Base-by-base conservation (phyloP, 1,140 invertebrate genomes). In the Varroa destructor region DNA sequence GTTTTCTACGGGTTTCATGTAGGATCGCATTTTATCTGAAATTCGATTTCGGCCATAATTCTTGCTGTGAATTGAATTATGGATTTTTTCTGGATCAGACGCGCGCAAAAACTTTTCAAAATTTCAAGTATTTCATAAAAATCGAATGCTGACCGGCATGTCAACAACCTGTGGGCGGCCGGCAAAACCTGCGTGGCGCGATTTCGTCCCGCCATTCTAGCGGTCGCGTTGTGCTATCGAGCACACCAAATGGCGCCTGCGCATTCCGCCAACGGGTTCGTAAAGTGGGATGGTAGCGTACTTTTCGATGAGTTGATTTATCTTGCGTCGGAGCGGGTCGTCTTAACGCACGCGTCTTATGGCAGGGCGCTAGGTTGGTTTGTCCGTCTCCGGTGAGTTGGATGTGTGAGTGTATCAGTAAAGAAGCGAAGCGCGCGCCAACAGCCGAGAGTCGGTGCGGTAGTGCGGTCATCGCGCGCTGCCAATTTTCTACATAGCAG, bases 91-190 rank as follows among this genome's bases (percentile, higher is more conserved):
- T 3, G 1, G 14, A 43, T 67, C 46, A 2, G 12, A 8, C 8
- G 1, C 12, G 2, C 61, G 40, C 5, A 2, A 3, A 25, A 37
- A 40, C 40, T 12, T n/a, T 40, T n/a, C 46, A 8, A 51, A 51
- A 51, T 8, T 5, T 51, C 46, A 8, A 51, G 4, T 51, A 51
- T 37, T 67, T 67, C 61, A 67, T 67, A 12, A 37, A 40, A 12
- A 36, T 67, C 37, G 40, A 25, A 12, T 40, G 8, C 46, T 67
- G 5, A 8, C 12, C 36, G 37, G 61, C 12, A 51, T 67, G 61
- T 67, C 61, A 67, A 67, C 61, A 67, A 67, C 37, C 61, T 67
- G 61, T n/a, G 61, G 61, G 61, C 61, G 61, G 40, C 61, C 61
- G 61, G 61, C 46, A 40, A 67, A 67, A 25, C 12, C 61, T 12